phyloP scores from a whole-genome alignment of 2,113 vertebrate genomes.

The Hymenochirus boettgeri region DNA sequence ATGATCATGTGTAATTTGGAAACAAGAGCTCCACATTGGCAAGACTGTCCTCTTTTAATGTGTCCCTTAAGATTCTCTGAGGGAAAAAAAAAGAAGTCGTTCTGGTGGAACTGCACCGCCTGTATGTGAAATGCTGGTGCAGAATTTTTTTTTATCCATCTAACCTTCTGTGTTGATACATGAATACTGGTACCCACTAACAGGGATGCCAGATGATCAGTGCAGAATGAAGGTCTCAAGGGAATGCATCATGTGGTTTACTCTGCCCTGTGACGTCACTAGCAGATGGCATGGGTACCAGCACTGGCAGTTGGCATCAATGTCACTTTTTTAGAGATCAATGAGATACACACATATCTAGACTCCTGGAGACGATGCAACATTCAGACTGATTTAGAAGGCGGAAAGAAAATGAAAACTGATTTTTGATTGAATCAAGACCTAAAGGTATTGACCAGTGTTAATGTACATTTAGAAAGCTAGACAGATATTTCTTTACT shows the following conservation, averaged over 20 bases:
- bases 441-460: slow-evolving; percentile 77
- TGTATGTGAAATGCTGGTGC: slow-evolving; percentile 69
- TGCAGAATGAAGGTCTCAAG: slow-evolving; percentile 89
- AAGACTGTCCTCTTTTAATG: slow-evolving; percentile 44
- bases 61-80: slow-evolving; percentile 56
- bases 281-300: slow-evolving; percentile 99
- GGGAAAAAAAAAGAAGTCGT: slow-evolving; percentile 59
- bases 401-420: slow-evolving; percentile 78
- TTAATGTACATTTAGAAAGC: too few species aligned
- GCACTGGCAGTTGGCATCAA: slow-evolving; percentile 97
- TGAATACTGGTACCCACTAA: slow-evolving; percentile 97
- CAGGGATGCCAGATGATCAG: slow-evolving; percentile 97
- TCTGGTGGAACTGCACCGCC: slow-evolving; percentile 65
- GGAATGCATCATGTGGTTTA: slow-evolving; percentile 91
- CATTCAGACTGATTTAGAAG: slow-evolving; percentile 78
- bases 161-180: slow-evolving; percentile 93
- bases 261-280: slow-evolving; percentile 97
- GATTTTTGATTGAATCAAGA: slow-evolving; percentile 81
- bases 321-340: slow-evolving; percentile 95
- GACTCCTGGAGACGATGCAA: slow-evolving; percentile 77
- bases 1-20: slow-evolving; percentile 34
- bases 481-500: too few species aligned
- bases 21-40: slow-evolving; percentile 54
- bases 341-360: slow-evolving; percentile 78
- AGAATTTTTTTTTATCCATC: slow-evolving; percentile 67